Conservation (phyloP, 37 sponge, comb jelly and placozoan genomes). For the Halichondria panicea region DNA sequence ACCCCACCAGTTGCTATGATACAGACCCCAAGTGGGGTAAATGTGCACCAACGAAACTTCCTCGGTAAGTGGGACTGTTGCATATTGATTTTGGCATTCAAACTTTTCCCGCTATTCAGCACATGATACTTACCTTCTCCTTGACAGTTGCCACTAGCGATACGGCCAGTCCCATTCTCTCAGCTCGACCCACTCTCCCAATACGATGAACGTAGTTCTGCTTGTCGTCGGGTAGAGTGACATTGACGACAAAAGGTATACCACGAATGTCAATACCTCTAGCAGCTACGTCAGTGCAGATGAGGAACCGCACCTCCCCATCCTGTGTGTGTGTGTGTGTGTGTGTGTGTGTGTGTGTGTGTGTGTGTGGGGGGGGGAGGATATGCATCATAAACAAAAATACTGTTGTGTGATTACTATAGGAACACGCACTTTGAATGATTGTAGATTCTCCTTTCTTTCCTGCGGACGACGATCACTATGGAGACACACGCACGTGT, state of each 20-base stretch:
- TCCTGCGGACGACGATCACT: conserved; percentile 89
- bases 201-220: conserved; percentile 95
- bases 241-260: conserved; percentile 94
- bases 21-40: no score
- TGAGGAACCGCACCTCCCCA: conserved; percentile 87
- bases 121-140: conserved; percentile 93
- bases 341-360: background rate
- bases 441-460: conserved; percentile 77
- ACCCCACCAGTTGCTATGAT: no score
- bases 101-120: no score
- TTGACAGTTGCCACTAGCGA: conserved; percentile 80
- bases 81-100: background rate
- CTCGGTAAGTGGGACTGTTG: background rate
- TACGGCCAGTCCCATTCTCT: conserved; percentile 96
- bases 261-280: conserved; percentile 95
- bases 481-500: conserved; percentile 94
- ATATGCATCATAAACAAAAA: background rate
- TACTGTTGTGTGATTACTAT: background rate
- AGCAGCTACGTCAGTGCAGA: conserved; percentile 98
- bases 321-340: conserved; percentile 28
- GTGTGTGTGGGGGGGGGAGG: background rate
- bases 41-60: no score
- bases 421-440: conserved; percentile 68
- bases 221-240: conserved; percentile 94
- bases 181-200: conserved; percentile 91